Conservation (phyloP, 2,113 vertebrate genomes). For the Onychostoma macrolepis region DNA sequence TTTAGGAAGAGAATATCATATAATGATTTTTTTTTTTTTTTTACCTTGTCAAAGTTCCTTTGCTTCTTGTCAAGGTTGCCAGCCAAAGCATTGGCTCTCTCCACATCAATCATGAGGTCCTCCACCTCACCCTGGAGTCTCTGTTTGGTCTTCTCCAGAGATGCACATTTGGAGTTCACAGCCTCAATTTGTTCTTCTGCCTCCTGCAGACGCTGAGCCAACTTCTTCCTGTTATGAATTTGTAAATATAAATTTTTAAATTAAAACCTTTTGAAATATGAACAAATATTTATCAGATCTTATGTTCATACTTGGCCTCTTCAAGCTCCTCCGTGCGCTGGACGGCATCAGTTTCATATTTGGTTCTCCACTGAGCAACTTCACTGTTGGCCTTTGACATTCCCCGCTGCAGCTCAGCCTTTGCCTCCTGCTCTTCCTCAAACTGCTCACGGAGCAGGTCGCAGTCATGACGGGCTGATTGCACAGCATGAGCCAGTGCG, state of each 20-base stretch:
- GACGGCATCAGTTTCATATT: constrained; percentile 77
- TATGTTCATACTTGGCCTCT: constrained; percentile 71
- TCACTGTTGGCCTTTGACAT: constrained; percentile 78
- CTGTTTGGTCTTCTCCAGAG: constrained; percentile 44
- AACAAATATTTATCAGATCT: not conserved
- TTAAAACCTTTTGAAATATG: not conserved
- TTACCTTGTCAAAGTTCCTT: constrained; percentile 30
- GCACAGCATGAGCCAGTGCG: constrained; percentile 34
- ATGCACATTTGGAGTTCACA: constrained; percentile 36
- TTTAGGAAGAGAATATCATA: too few species aligned
- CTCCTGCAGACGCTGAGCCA: constrained; percentile 29
- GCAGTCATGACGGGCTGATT: constrained; percentile 70
- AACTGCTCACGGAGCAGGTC: constrained; percentile 76
- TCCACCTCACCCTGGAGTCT: constrained; percentile 38
- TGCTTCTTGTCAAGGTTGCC: constrained; percentile 23
- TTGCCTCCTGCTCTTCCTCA: constrained; percentile 75
- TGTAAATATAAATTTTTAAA: not conserved
- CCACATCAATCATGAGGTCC: constrained; percentile 37
- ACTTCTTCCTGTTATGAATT: constrained; percentile 24
- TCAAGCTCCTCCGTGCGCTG: constrained; percentile 76
- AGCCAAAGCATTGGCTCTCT: constrained; percentile 19
- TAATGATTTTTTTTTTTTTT: not conserved
- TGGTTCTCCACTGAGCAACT: constrained; percentile 77
- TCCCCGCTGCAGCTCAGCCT: constrained; percentile 71
- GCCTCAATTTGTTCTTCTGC: constrained; percentile 40